These are phyloP conservation scores for Drosophila sucinea DNA, from an alignment of 1,140 invertebrate species.

Conservation along the genomic window DNA sequence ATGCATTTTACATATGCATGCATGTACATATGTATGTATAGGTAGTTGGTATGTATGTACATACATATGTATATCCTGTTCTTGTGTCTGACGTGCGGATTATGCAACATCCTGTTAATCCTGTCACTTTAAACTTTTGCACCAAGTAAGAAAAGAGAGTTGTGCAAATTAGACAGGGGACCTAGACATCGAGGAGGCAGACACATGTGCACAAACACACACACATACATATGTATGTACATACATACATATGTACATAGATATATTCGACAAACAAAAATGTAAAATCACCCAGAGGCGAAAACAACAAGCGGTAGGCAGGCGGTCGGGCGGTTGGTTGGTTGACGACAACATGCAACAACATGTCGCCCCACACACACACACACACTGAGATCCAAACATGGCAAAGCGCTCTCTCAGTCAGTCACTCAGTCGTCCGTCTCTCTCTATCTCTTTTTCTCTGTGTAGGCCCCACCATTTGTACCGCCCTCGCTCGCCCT, in stretches of 20 bases:
- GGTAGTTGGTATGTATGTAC: slow-evolving; percentile 30
- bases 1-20: slow-evolving; percentile 39
- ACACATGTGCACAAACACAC: slow-evolving; percentile 19
- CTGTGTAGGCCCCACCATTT: slow-evolving; percentile 12
- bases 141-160: slow-evolving; percentile 49
- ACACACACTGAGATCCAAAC: slow-evolving; percentile 43
- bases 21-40: slow-evolving; percentile 14
- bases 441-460: slow-evolving; percentile 15
- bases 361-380: slow-evolving; percentile 55
- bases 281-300: slow-evolving; percentile 58
- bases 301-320: slow-evolving; percentile 36
- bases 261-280: slow-evolving; percentile 54
- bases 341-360: slow-evolving; percentile 59
- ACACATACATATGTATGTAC: slow-evolving; percentile 32
- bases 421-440: slow-evolving; percentile 7
- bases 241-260: slow-evolving; percentile 24
- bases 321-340: slow-evolving; percentile 12
- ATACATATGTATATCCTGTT: slow-evolving; percentile 63
- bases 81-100: slow-evolving; percentile 71
- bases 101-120: slow-evolving; percentile 83
- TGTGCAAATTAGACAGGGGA: slow-evolving; percentile 65
- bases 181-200: slow-evolving; percentile 18
- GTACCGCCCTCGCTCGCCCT: slow-evolving; percentile 4
- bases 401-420: slow-evolving; percentile 1
- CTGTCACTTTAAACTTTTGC: slow-evolving; percentile 78